Conservation (phyloP, 2,888 invertebrate genomes). For the Xylota sylvarum region DNA sequence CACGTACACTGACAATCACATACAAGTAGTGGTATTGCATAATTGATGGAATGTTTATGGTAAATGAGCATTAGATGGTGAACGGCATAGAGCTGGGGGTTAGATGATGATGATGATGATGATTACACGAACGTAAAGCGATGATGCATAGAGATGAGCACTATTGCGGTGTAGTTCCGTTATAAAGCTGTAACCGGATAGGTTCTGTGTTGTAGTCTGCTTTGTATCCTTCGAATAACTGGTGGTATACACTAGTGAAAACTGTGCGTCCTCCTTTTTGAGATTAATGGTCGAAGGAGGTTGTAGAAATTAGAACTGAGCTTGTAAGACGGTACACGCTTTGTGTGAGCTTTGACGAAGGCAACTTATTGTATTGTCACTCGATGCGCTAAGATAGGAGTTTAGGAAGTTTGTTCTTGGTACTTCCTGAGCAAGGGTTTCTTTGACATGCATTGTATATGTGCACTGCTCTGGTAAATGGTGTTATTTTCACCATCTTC, state of each 20-base stretch:
- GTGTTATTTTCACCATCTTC: too few relatives aligned
- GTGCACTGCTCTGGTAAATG: too few relatives aligned
- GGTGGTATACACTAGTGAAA: not conserved
- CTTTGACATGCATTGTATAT: too few relatives aligned
- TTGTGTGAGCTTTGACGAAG: not conserved
- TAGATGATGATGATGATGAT: constrained; percentile 32
- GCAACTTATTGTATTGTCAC: not conserved
- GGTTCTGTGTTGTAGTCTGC: constrained; percentile 13
- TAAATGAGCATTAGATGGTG: constrained; percentile 38
- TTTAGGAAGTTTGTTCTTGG: too few relatives aligned
- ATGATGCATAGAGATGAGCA: constrained; percentile 25
- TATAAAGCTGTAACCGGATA: constrained; percentile 18
- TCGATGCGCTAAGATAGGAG: not conserved
- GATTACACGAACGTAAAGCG: constrained; percentile 34
- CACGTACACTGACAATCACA: not conserved
- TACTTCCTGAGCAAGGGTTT: too few relatives aligned
- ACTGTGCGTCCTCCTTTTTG: not conserved
- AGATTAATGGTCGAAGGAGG: not conserved
- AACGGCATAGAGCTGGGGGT: constrained; percentile 7
- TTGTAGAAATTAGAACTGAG: not conserved
- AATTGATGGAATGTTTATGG: constrained; percentile 66
- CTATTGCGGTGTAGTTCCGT: constrained; percentile 5
- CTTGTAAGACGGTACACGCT: not conserved
- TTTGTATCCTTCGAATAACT: not conserved
- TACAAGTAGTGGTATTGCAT: constrained; percentile 34